Conservation (phyloP, 2,113 vertebrate species). For the Bolborhynchus lineola region DNA sequence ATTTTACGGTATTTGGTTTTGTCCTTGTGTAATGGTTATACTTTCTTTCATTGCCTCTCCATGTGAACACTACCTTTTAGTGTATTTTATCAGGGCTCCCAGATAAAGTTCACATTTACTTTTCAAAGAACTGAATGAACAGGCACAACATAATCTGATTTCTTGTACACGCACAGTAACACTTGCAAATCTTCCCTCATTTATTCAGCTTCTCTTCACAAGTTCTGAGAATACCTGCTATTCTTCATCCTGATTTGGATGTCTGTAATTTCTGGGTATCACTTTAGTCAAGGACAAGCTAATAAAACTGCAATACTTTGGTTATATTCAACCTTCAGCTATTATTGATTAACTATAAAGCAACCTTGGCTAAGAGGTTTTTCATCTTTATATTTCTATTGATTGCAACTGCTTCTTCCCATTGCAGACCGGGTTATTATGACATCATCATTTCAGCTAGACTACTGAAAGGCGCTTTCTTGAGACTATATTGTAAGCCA, state of each 20-base stretch:
- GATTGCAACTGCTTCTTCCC: not conserved
- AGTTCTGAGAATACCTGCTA: not conserved
- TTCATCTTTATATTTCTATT: not conserved
- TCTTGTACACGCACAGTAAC: not conserved
- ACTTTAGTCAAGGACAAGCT: not conserved
- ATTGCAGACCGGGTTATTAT: not conserved
- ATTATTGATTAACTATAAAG: constrained; percentile 15
- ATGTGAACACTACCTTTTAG: not conserved
- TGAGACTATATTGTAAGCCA: not conserved
- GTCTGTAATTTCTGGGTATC: not conserved
- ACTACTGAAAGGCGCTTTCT: not conserved
- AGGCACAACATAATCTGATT: not conserved
- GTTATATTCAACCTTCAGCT: not conserved
- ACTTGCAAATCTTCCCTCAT: not conserved
- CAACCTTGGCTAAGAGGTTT: not conserved
- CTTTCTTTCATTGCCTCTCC: not conserved
- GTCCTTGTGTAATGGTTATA: not conserved
- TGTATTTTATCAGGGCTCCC: not conserved
- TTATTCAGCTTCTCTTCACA: not conserved
- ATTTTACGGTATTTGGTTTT: not conserved
- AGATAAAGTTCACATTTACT: not conserved
- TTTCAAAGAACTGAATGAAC: not conserved
- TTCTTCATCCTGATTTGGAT: not conserved
- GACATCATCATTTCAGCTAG: not conserved
- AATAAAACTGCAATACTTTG: not conserved